Base-by-base conservation (phyloP, 64 coral and sea anemone species). In the Acropora yongei region DNA sequence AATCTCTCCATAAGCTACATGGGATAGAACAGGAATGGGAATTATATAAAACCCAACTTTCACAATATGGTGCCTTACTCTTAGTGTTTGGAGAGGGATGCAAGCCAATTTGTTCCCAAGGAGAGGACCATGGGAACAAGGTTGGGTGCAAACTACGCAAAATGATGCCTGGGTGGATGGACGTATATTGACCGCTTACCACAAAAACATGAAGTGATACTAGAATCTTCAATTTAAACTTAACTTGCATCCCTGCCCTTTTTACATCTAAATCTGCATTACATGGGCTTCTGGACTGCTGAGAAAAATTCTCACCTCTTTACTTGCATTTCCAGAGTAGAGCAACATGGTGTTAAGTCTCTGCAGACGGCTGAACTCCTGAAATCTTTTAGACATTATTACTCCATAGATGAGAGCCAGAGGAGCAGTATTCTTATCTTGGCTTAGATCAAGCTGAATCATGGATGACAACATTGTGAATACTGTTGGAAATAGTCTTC, bases 1-100 rank as follows among this genome's bases (percentile, higher is more conserved):
- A 93, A 43, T 45, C 85, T 68, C 5, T 87, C 85, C 5, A 93
- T 5, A 60, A 93, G 76, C 91, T 93, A 20, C 18, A 93, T 72
- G 10, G 65, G 65, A 68, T 4, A 9, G 9, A 55, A 55, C 9
- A 30, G 51, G 4, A 55, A 9, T 55, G 0, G 4, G 51, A 5
- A 5, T 30, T 30, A 30, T 30, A 30, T 30, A 30, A 30, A 30
- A 30, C 30, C 30, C 30, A 30, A 30, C 30, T 30, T 30, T 30
- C 30, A 30, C 30, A 30, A 30, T 30, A 30, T 30, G 30, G 30
- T 30, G 30, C 30, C 30, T 30, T 30, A 30, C 30, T 30, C 30
- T 30, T 30, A 30, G 30, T 30, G 30, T 30, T 30, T 30, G 30
- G 30, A 30, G 30, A 30, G 30, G 30, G 30, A 30, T 30, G 30